Evolutionary conservation across 2,113 vertebrate species (phyloP).

Genomic region (Ptychochromis oligacanthus): DNA sequence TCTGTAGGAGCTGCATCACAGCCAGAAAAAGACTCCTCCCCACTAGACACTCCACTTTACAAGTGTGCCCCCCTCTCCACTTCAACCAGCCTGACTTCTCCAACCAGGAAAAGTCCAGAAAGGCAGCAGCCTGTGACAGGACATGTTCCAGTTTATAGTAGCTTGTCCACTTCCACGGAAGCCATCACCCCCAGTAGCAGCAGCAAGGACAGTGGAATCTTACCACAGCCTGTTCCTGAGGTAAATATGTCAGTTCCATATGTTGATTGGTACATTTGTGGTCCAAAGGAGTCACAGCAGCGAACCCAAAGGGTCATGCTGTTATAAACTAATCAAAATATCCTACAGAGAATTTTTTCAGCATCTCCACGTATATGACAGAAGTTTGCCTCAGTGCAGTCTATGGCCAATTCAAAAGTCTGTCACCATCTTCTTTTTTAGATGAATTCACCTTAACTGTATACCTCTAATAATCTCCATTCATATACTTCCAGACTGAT

Average conservation of each 20-base stretch:
- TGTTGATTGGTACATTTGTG: not conserved
- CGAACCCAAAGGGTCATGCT: not conserved
- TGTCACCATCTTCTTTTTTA: not conserved
- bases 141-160: conserved; percentile 70
- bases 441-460: not conserved
- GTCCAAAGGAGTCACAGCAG: not conserved
- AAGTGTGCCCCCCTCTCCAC: conserved; percentile 41
- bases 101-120: conserved; percentile 76
- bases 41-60: conserved; percentile 39
- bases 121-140: conserved; percentile 71
- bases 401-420: not conserved
- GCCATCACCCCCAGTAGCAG: conserved; percentile 10
- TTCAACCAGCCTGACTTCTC: conserved; percentile 47
- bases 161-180: conserved; percentile 28
- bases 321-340: not conserved
- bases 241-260: conserved; percentile 24
- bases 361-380: not conserved
- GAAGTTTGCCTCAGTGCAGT: not conserved
- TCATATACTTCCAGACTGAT: not conserved
- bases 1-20: not conserved
- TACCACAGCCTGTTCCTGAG: conserved; percentile 52
- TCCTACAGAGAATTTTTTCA: not conserved
- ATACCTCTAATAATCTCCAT: not conserved
- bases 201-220: conserved; percentile 41
- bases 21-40: not conserved